Base-by-base conservation (phyloP, 2,888 invertebrate species). In the Unio pictorum region DNA sequence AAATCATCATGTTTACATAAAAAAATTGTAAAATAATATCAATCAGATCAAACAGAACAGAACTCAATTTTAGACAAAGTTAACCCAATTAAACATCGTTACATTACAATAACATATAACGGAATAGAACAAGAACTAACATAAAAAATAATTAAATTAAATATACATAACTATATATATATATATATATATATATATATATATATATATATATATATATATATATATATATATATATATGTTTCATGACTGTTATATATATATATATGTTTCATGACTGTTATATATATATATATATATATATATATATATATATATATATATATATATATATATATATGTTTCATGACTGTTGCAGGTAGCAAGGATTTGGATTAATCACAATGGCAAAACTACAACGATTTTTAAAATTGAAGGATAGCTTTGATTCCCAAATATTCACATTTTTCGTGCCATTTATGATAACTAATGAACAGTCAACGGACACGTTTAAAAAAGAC, bases 371-470 rank as follows among this genome's bases (percentile, higher is more conserved):
- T 60, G 3, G 59, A 65, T 65, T 57, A 54, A 0, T 45, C 54
- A 17, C 63, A 20, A 87, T 88, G 87, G 88, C 87, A 23, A 86
- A 86, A 69, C 78, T 89, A 56, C 87, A 94, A 91, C 93, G 95
- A 89, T 94, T 95, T 91, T 94, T 94, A 90, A 94, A 94, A 91
- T 93, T 95, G 80, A 94, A 94, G 86, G 95, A 95, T 92, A 93
- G 94, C 89, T 93, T 93, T 90, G 94, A 95, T 92, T 94, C 95
- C 80, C 94, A 95, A 91, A 94, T 95, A 84, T 95, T 95, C 91
- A 95, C 95, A 73, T 95, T 95, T 91, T 93, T 95, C 85, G 93
- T 95, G 82, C 95, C 95, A 74, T 93, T 93, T 84, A 94, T 94
- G 71, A 94, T 95, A 79, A 93, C 94, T 64, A 92, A 94, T 71